A percentile compares a stretch with the other conserved stretches of the same genome.
Evolutionary conservation across 2,888 invertebrate species (phyloP).

Genomic region (Morpho deidamia): DNA sequence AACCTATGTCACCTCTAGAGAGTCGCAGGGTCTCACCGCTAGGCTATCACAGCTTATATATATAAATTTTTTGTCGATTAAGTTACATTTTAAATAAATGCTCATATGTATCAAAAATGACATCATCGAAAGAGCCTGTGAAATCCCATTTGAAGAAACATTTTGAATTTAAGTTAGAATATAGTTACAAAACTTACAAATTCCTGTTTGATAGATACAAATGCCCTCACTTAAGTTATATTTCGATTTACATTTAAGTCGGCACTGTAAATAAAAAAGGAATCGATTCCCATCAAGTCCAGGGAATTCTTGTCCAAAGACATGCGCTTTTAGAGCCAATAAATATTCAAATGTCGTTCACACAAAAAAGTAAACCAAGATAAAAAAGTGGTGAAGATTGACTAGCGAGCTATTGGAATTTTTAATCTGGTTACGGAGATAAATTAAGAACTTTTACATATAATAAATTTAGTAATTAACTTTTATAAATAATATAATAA

Average conservation of each 20-base stretch:
- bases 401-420: slow-evolving; percentile 18
- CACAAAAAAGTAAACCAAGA: slow-evolving; percentile 26
- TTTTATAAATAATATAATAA: too few relatives aligned
- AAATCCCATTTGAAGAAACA: too few relatives aligned
- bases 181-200: not conserved
- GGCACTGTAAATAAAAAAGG: slow-evolving; percentile 11
- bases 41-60: too few relatives aligned
- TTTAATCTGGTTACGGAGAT: slow-evolving; percentile 18
- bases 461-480: too few relatives aligned
- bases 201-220: slow-evolving; percentile 5
- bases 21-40: too few relatives aligned
- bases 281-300: slow-evolving; percentile 19
- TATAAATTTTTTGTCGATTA: too few relatives aligned
- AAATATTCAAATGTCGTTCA: slow-evolving; percentile 49
- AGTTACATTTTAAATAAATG: too few relatives aligned
- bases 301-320: slow-evolving; percentile 25
- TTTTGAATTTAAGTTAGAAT: too few relatives aligned
- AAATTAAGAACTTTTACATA: too few relatives aligned
- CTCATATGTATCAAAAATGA: too few relatives aligned
- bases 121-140: too few relatives aligned
- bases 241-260: slow-evolving; percentile 4
- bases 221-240: slow-evolving; percentile 5
- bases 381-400: slow-evolving; percentile 17
- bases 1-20: too few relatives aligned
- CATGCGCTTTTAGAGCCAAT: slow-evolving; percentile 45